These are phyloP conservation scores for Oryzias javanicus DNA, from an alignment of 2,113 vertebrate genomes.

Conservation along the genomic window DNA sequence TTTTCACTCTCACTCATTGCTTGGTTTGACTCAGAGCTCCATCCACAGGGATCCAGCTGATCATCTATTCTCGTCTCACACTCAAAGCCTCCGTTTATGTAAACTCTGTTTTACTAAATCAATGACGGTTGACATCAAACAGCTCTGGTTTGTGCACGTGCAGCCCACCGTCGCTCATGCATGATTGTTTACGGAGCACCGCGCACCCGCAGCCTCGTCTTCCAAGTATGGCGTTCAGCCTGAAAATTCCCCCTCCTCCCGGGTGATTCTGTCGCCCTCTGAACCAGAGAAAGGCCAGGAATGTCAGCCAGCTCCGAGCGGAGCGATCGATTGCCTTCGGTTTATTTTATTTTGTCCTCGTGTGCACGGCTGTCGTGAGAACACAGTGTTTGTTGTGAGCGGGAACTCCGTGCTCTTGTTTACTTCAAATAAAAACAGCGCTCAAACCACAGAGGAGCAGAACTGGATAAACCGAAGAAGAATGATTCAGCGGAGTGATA, in stretches of 20 bases:
- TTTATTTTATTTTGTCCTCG: background rate
- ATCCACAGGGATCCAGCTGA: no score
- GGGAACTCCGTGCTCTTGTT: slow-evolving; percentile 19
- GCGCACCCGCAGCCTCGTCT: slow-evolving; percentile 46
- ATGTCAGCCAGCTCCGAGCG: slow-evolving; percentile 47
- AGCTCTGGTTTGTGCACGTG: slow-evolving; percentile 17
- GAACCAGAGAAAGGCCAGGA: slow-evolving; percentile 66
- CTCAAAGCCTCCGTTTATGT: no score
- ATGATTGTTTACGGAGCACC: slow-evolving; percentile 59
- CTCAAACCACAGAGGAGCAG: slow-evolving; percentile 3
- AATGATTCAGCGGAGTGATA: slow-evolving; percentile 11
- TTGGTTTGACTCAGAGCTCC: no score
- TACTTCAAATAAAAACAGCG: background rate
- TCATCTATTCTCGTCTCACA: no score
- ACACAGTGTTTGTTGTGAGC: slow-evolving; percentile 3
- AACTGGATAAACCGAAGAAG: background rate
- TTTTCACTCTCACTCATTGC: no score
- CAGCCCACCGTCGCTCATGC: slow-evolving; percentile 17
- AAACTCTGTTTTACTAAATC: no score
- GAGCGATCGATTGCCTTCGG: slow-evolving; percentile 20
- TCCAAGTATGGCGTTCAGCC: slow-evolving; percentile 72
- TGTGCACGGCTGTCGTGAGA: background rate
- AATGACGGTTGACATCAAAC: background rate
- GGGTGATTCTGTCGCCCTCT: slow-evolving; percentile 41
- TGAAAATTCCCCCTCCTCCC: slow-evolving; percentile 47